Base-by-base conservation (phyloP, 2,797 vertebrate genomes). In the Eulemur albifrons region DNA sequence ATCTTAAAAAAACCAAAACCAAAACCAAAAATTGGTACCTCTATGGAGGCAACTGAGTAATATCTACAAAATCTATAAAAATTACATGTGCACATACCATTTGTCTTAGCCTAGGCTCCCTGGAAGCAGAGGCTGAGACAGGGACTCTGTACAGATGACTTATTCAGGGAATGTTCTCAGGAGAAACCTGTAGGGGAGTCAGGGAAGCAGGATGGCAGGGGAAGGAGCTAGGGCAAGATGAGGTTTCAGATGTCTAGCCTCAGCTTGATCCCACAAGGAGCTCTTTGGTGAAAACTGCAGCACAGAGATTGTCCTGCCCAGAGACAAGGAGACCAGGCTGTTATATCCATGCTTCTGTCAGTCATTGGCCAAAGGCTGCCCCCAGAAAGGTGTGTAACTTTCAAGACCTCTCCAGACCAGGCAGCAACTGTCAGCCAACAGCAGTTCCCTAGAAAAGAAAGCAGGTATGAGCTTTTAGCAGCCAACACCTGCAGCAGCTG, bases 401-500 rank as follows among this genome's bases (percentile, higher is more conserved):
- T 69, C 12, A 48, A 80, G 88, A 81, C n/a, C 72, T 85, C 79
- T 81, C 14, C 20, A 61, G 38, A 14, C 67, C 79, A 79, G 30
- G 48, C 21, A 80, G 72, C 32, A 75, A 80, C 72, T 61, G 11
- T 69, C 25, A 38, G 15, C 69, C 77, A 91, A 50, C 4, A 75
- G 38, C 45, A 70, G n/a, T 45, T 84, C 1, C 35, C 87, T 88
- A 95, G 75, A 84, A 96, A 95, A 88, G 70, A 69, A 93, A 76
- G 50, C 38, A 84, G 35, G 21, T 81, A 18, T 85, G 67, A 65
- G 59, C 35, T 92, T 69, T 61, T 54, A 84, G 43, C 50, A 40
- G 17, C 38, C 63, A 79, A 65, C 57, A 75, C 38, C 77, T 54
- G 21, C 13, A 27, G 50, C 50, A 84, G 38, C 63, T 88, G 40